Percentiles rank a stretch among this genome's conserved stretches.
These are phyloP conservation scores for Microtus pennsylvanicus DNA, from an alignment of 2,113 vertebrate genomes.

Conservation along the genomic window DNA sequence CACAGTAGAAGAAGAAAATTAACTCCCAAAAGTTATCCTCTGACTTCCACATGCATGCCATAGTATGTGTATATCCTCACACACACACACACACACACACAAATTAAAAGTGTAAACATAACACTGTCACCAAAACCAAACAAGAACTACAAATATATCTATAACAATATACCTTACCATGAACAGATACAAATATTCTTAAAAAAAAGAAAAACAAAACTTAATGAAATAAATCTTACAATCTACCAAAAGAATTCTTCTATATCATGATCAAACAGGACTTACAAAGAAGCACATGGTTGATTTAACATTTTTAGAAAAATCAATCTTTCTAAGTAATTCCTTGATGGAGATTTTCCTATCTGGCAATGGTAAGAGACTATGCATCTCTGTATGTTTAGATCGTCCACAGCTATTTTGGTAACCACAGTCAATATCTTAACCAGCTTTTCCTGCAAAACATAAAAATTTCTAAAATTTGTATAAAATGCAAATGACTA, in stretches of 20 bases:
- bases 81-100: not conserved
- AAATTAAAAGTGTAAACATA: not conserved
- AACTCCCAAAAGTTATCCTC: not conserved
- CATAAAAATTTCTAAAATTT: slow-evolving; percentile 33
- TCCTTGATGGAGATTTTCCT: not conserved
- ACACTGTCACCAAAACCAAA: slow-evolving; percentile 18
- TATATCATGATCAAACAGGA: not conserved
- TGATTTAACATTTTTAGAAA: not conserved
- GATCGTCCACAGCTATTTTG: not conserved
- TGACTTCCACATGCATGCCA: not conserved
- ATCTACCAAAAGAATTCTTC: not conserved
- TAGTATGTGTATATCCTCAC: not conserved
- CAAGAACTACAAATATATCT: slow-evolving; percentile 33
- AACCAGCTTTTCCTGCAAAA: not conserved
- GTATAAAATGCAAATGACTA: slow-evolving; percentile 29
- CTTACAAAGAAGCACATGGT: not conserved
- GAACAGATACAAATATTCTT: not conserved
- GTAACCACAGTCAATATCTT: not conserved
- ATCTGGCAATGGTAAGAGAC: not conserved
- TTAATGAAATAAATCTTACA: slow-evolving; percentile 8
- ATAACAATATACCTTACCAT: not conserved
- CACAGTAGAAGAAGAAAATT: not conserved
- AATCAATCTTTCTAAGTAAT: not conserved
- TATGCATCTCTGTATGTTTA: not conserved
- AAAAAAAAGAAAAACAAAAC: not conserved